Percentiles rank a stretch among this genome's conserved stretches.
Conservation (phyloP, 2,113 vertebrate genomes). For the Nannobrachium achirus region DNA sequence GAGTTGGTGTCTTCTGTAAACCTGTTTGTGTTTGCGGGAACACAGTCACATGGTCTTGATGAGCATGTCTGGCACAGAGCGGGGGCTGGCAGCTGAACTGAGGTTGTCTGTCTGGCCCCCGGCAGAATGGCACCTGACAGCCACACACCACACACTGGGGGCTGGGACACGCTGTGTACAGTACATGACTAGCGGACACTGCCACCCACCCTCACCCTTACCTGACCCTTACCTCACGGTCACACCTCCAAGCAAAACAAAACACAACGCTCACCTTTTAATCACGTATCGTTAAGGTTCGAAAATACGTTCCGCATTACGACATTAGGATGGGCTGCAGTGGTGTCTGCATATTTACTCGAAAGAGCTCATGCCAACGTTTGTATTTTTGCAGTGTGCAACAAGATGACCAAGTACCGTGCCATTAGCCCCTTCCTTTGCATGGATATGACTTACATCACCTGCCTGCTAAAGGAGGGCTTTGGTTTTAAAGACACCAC, state of each 20-base stretch:
- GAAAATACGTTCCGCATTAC: slow-evolving; percentile 25
- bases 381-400: slow-evolving; percentile 84
- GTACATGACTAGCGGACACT: slow-evolving; percentile 19
- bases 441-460: slow-evolving; percentile 98
- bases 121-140: slow-evolving; percentile 69
- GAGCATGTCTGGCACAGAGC: slow-evolving; percentile 52
- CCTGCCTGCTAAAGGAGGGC: slow-evolving; percentile 93
- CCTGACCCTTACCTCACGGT: slow-evolving; percentile 64
- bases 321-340: neutral
- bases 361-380: neutral
- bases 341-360: no score
- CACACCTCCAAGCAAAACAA: slow-evolving; percentile 66
- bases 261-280: slow-evolving; percentile 55
- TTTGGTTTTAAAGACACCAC: slow-evolving; percentile 95
- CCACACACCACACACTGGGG: slow-evolving; percentile 58
- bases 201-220: slow-evolving; percentile 59
- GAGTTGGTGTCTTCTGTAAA: slow-evolving; percentile 51
- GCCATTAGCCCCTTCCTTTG: slow-evolving; percentile 93
- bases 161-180: slow-evolving; percentile 43
- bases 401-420: slow-evolving; percentile 90
- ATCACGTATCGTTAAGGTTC: slow-evolving; percentile 48
- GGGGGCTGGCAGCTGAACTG: slow-evolving; percentile 54
- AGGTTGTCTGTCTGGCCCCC: slow-evolving; percentile 54
- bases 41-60: slow-evolving; percentile 62
- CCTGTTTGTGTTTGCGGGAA: slow-evolving; percentile 66